Conservation (phyloP, 2,888 invertebrate genomes). For the Cremastinae sp. region DNA sequence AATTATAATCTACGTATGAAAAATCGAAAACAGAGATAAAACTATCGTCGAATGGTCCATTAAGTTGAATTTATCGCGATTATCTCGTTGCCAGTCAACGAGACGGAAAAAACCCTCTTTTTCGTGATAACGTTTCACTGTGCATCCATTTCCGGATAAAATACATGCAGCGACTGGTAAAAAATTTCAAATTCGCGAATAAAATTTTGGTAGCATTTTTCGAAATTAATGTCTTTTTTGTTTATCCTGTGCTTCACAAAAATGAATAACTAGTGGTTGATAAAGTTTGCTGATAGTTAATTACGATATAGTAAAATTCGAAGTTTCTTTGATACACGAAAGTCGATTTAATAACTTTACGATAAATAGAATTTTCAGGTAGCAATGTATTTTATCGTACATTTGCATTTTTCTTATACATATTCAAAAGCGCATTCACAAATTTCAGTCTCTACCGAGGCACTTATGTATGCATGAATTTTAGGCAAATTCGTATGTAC, state of each 20-base stretch:
- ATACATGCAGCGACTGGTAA: conserved; percentile 28
- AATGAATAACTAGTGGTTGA: no score
- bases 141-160: conserved; percentile 29
- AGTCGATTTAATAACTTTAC: conserved; percentile 41
- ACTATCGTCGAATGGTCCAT: conserved; percentile 17
- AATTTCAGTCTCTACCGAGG: no score
- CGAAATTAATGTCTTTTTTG: no score
- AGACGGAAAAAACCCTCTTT: neutral
- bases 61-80: conserved; percentile 31
- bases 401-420: no score
- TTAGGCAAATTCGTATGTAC: no score
- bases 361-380: conserved; percentile 16
- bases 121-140: conserved; percentile 19
- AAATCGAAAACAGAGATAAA: conserved; percentile 16
- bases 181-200: no score
- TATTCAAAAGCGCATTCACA: no score
- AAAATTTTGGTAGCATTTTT: no score
- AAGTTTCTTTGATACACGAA: conserved; percentile 33
- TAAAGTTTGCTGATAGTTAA: conserved; percentile 42
- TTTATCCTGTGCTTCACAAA: no score
- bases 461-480: no score
- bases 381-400: neutral
- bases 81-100: neutral
- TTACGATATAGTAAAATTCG: conserved; percentile 25
- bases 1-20: conserved; percentile 4